Percentiles rank a stretch among this genome's conserved stretches.
Conservation (phyloP, 2,888 invertebrate genomes). For the Apamea epomidion region DNA sequence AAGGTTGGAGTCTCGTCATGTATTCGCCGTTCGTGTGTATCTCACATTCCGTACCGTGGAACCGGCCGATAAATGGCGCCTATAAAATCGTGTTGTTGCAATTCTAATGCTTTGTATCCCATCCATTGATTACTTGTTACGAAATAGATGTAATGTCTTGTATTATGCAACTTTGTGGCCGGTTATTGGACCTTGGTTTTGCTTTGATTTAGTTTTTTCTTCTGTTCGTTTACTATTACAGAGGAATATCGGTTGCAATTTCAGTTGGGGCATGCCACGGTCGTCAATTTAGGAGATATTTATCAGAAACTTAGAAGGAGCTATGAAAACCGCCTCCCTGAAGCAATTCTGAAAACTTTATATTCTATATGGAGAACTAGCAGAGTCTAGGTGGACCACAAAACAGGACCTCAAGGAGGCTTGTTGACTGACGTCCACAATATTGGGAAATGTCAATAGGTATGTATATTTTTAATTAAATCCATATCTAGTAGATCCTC, state of each 20-base stretch:
- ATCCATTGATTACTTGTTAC: conserved; percentile 55
- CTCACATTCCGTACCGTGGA: conserved; percentile 53
- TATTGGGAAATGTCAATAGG: not conserved
- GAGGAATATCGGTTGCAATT: not conserved
- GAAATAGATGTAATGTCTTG: conserved; percentile 32
- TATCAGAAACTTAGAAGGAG: conserved; percentile 31
- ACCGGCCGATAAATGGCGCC: conserved; percentile 41
- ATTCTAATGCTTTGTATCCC: conserved; percentile 47
- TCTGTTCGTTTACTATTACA: not conserved
- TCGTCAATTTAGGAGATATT: not conserved
- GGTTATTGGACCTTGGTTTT: not conserved
- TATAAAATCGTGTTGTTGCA: conserved; percentile 50
- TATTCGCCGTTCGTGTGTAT: conserved; percentile 47
- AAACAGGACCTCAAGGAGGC: not conserved
- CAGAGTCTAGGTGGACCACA: not conserved
- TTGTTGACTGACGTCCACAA: not conserved
- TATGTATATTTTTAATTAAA: not conserved
- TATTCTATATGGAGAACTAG: not conserved
- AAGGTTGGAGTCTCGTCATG: conserved; percentile 59
- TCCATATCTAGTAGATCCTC: not conserved
- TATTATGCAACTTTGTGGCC: conserved; percentile 35
- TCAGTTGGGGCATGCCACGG: not conserved
- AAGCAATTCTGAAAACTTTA: not conserved
- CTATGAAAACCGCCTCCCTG: not conserved
- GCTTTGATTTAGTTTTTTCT: conserved; percentile 6